Base-by-base conservation (phyloP, 2,888 invertebrate genomes). In the Brassicogethes aeneus region DNA sequence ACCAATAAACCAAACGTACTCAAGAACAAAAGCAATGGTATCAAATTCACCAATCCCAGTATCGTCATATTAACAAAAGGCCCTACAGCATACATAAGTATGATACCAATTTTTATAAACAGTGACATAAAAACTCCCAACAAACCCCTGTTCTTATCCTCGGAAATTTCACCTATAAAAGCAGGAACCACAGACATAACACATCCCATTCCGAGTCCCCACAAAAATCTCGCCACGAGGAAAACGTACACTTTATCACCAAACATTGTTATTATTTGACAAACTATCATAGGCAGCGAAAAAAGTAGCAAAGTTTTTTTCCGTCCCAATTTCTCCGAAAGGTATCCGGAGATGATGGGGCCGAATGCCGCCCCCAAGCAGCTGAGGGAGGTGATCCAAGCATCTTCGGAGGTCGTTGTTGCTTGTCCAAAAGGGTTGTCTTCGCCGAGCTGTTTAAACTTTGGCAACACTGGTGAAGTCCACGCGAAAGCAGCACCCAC, bases 91-190 rank as follows among this genome's bases (percentile, higher is more conserved):
- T 47, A 54, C 5, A 39, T 39, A 16, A 45, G 40, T 12, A 51
- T 33, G 7, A 46, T 35, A 33, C 53, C 55, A 2, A 49, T 10
- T 1, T 43, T 41, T 5, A 47, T 40, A 2, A 46, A 35, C 2
- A 52, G 41, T 2, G 47, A 46, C 44, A 52, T 44, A 2, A 47
- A 77, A 0, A 88, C 42, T 16, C 51, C 52, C 13, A 90, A 69
- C 0, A 84, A 79, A 0, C 91, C 91, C 43, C 92, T 72, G 8
- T 80, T 76, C 17, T 82, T 80, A 39, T 81, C 78, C 71, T 86
- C 82, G 5, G 88, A 77, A 23, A 88, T 85, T 67, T 92, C 91
- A 33, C 86, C 85, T 44, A 88, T 78, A 66, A 90, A 92, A 76
- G 89, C 84, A 0, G 90, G 88, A 1, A 80, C 77, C 2, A 81